These are phyloP conservation scores for Platycheirus albimanus DNA, from an alignment of 2,888 invertebrate species.

Conservation along the genomic window DNA sequence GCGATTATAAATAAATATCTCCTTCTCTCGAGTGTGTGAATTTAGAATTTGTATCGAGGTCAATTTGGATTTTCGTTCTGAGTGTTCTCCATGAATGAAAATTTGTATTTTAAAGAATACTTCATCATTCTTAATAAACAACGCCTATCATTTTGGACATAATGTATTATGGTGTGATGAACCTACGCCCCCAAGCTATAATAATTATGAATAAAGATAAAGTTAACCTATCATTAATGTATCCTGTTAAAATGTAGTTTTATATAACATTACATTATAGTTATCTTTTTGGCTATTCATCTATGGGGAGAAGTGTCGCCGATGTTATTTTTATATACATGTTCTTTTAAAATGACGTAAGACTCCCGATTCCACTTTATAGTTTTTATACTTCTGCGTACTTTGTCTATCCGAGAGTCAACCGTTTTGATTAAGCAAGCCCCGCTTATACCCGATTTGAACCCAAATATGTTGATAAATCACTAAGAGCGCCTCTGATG, in stretches of 20 bases:
- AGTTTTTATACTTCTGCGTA: too few relatives aligned
- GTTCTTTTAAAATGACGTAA: too few relatives aligned
- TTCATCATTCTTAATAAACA: background rate
- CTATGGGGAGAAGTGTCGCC: background rate
- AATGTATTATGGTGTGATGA: constrained; percentile 33
- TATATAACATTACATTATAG: constrained; percentile 16
- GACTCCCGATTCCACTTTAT: too few relatives aligned
- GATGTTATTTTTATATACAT: too few relatives aligned
- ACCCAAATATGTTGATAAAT: too few relatives aligned
- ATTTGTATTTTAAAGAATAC: constrained; percentile 1
- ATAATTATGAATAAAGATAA: constrained; percentile 39
- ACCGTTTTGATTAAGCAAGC: too few relatives aligned
- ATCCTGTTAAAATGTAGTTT: constrained; percentile 21
- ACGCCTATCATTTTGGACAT: constrained; percentile 13
- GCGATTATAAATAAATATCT: constrained; percentile 40
- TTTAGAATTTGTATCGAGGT: constrained; percentile 39
- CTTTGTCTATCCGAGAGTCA: too few relatives aligned
- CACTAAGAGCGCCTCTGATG: too few relatives aligned
- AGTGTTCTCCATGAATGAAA: constrained; percentile 35
- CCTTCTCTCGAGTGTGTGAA: constrained; percentile 22
- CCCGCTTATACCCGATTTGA: too few relatives aligned
- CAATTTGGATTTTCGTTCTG: constrained; percentile 24
- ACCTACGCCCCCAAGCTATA: constrained; percentile 46
- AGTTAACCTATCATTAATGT: constrained; percentile 13
- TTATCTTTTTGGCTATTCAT: background rate